A percentile compares a stretch with the other conserved stretches of the same genome.
phyloP scores from a whole-genome alignment of 2,797 vertebrate species.

The Etheostoma nigrum region DNA sequence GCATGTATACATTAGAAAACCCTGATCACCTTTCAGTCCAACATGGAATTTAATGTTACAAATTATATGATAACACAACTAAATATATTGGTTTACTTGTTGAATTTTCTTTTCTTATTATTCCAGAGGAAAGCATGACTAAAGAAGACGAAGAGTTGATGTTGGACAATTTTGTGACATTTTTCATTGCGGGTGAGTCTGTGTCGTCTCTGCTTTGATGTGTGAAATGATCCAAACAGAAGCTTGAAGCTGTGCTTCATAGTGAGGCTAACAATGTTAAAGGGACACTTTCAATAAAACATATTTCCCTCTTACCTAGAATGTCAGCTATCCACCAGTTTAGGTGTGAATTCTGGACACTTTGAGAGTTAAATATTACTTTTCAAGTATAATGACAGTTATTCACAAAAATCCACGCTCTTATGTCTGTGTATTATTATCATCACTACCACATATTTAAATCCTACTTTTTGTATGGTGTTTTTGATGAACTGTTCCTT shows the following conservation, averaged over 20 bases:
- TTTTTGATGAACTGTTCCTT: too few species aligned
- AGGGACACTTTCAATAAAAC: background rate
- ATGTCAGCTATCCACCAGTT: background rate
- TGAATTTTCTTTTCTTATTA: background rate
- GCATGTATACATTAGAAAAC: background rate
- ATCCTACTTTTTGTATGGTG: background rate
- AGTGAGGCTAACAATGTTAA: background rate
- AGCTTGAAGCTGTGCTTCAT: too few species aligned
- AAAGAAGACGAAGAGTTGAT: constrained; percentile 74
- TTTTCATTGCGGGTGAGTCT: too few species aligned
- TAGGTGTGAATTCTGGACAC: too few species aligned
- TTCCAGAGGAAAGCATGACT: constrained; percentile 82
- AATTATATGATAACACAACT: background rate
- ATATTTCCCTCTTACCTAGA: background rate
- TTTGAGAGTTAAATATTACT: background rate
- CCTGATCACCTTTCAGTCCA: too few species aligned
- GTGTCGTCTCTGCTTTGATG: too few species aligned
- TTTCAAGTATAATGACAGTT: background rate
- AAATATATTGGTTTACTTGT: background rate
- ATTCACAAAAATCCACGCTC: background rate
- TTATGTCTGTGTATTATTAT: background rate
- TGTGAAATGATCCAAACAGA: too few species aligned
- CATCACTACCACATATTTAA: background rate
- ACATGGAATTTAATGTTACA: background rate
- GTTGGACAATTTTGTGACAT: too few species aligned